Evolutionary conservation across 1,140 invertebrate genomes (phyloP).

Genomic region (Drosophila ercepeae): DNA sequence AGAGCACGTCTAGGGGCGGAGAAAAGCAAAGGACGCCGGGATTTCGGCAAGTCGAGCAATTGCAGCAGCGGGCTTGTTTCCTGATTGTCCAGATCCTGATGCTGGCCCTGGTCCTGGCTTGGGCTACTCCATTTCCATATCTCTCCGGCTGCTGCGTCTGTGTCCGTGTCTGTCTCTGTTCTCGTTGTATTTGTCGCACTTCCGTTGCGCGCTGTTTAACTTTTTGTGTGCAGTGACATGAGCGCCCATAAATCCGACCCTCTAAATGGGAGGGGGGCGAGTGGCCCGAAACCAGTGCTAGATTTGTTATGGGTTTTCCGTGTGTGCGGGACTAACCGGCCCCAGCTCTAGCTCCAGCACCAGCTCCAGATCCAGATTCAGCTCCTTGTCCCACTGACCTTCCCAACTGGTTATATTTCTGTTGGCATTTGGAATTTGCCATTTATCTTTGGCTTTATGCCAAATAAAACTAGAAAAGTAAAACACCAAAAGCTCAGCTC

Average conservation of each 20-base stretch:
- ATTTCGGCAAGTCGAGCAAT: slow-evolving; percentile 56
- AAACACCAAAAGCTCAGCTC: slow-evolving; percentile 23
- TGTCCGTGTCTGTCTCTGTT: slow-evolving; percentile 13
- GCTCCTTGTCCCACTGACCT: slow-evolving; percentile 44
- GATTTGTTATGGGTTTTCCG: slow-evolving; percentile 63
- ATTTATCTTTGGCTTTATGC: slow-evolving; percentile 81
- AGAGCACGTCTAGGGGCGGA: slow-evolving; percentile 28
- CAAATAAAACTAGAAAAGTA: slow-evolving; percentile 50
- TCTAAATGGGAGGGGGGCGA: slow-evolving; percentile 17
- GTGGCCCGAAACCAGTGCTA: slow-evolving; percentile 45
- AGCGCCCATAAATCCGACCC: slow-evolving; percentile 73
- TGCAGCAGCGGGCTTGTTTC: slow-evolving; percentile 54
- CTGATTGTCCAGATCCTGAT: slow-evolving; percentile 39
- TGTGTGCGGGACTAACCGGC: background rate
- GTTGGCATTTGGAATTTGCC: slow-evolving; percentile 72
- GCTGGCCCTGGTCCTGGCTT: background rate
- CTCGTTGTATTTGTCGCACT: slow-evolving; percentile 57
- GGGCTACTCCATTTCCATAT: slow-evolving; percentile 3
- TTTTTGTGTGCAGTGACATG: slow-evolving; percentile 80
- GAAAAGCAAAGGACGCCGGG: slow-evolving; percentile 12
- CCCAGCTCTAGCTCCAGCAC: no score
- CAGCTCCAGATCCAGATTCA: background rate
- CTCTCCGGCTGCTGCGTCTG: slow-evolving; percentile 15
- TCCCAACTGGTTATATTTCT: slow-evolving; percentile 65
- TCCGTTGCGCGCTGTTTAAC: slow-evolving; percentile 79